Conservation (phyloP, 2,797 vertebrate species). For the Babyrousa celebensis region DNA sequence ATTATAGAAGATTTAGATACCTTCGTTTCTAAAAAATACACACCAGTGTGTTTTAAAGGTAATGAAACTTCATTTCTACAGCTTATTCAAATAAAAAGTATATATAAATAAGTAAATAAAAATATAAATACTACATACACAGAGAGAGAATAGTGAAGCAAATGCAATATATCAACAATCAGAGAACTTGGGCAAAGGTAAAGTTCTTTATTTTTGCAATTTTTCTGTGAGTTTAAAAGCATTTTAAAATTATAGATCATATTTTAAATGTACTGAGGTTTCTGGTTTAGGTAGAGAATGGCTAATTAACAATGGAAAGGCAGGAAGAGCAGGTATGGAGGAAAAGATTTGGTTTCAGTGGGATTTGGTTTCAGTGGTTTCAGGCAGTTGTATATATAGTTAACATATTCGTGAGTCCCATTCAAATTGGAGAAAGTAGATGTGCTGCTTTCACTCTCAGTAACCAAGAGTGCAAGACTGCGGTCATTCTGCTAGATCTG, state of each 20-base stretch:
- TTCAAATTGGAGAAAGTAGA: background rate
- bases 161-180: background rate
- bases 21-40: conserved; percentile 37
- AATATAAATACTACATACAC: background rate
- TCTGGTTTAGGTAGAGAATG: conserved; percentile 19
- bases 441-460: background rate
- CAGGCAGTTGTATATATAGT: background rate
- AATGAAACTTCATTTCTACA: background rate
- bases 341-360: background rate
- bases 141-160: background rate
- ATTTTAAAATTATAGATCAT: background rate
- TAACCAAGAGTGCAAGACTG: background rate
- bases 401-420: background rate
- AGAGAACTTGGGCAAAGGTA: background rate
- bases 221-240: background rate
- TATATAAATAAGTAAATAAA: background rate
- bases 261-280: background rate
- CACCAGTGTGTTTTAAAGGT: background rate
- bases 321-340: background rate
- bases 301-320: conserved; percentile 27
- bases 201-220: background rate
- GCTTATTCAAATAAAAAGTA: background rate
- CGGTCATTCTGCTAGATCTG: background rate
- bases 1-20: background rate
- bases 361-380: conserved; percentile 15